phyloP scores from a whole-genome alignment of 35 echinoderm and acorn worm species.

The Lytechinus pictus region DNA sequence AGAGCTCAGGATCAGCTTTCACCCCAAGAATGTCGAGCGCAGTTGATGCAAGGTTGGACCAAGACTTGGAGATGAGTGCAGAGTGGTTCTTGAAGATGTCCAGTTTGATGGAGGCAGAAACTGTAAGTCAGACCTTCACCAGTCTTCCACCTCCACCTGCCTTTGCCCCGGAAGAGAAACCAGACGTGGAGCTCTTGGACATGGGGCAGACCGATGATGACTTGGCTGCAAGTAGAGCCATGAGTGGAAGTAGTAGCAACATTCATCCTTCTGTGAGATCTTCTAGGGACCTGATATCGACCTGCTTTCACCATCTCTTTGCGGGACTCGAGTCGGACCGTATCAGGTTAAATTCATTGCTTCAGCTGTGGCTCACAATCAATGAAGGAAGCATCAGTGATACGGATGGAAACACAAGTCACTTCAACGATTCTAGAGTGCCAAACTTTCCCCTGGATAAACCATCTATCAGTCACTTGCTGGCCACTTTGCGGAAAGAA shows the following conservation, averaged over 20 bases:
- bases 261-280: constrained; percentile 6
- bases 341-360: constrained; percentile 58
- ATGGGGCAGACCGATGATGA: constrained; percentile 36
- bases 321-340: constrained; percentile 53
- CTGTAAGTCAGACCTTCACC: constrained; percentile 84
- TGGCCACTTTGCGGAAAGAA: constrained; percentile 69
- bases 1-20: constrained; percentile 36
- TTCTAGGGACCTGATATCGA: constrained; percentile 74
- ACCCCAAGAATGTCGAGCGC: constrained; percentile 85
- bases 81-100: constrained; percentile 94
- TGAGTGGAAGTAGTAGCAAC: constrained; percentile 40
- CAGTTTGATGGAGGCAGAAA: constrained; percentile 78
- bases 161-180: neutral
- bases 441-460: constrained; percentile 76
- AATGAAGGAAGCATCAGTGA: constrained; percentile 56
- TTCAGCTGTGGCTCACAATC: constrained; percentile 74
- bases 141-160: constrained; percentile 50
- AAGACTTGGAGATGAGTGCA: constrained; percentile 87
- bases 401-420: constrained; percentile 59
- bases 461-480: constrained; percentile 66
- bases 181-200: constrained; percentile 31
- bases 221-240: constrained; percentile 41
- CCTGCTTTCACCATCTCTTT: constrained; percentile 91
- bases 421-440: constrained; percentile 67
- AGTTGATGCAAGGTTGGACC: constrained; percentile 93